Evolutionary conservation across 2,888 invertebrate genomes (phyloP), one percentile per base, ranked within the genome.

Genomic region (Scaptomyza reducta): DNA sequence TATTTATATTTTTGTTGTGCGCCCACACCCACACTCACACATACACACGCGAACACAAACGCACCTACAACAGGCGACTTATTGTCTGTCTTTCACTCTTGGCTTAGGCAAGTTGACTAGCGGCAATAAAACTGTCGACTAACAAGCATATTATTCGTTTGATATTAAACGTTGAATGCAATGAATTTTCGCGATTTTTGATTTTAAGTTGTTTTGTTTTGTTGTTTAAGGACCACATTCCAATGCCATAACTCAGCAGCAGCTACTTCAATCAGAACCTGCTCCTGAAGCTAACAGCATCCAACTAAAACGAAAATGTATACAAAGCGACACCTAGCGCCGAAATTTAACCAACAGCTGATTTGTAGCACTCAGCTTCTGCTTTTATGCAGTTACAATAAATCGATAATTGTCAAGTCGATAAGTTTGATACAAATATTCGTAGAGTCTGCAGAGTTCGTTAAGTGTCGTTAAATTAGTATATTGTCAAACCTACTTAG

Each of bases 1-100:
- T 82, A 85, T 82, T 85, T 82, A 85, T 82, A 79, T 82, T 85
- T 79, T 85, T 77, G 77, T 77, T 79, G 68, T 79, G 70, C 68
- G 70, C 67, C 61, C 78, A 84, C 76, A 70, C 78, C 70, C 79
- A 71, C 51, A 31, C 60, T 42, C 29, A 35, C 54, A 27, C 63
- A 55, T 57, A 41, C 55, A 38, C 59, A 22, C 63, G 51, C 47
- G 33, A 53, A n/a, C 58, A 57, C 69, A 27, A 40, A 46, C 58
- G 54, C 61, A 56, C 64, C 64, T 67, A 58, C 46, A 50, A 60
- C 57, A 65, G 71, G 49, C 73, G 62, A 54, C 59, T 54, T 67
- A 63, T 70, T 62, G 74, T 74, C 70, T 66, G 74, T 49, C 62
- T 71, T 74, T 74, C 60, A 59, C 59, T 54, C 51, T 58, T 33